Base-by-base conservation (phyloP, 2,888 invertebrate genomes). In the Ophion ventricosus region DNA sequence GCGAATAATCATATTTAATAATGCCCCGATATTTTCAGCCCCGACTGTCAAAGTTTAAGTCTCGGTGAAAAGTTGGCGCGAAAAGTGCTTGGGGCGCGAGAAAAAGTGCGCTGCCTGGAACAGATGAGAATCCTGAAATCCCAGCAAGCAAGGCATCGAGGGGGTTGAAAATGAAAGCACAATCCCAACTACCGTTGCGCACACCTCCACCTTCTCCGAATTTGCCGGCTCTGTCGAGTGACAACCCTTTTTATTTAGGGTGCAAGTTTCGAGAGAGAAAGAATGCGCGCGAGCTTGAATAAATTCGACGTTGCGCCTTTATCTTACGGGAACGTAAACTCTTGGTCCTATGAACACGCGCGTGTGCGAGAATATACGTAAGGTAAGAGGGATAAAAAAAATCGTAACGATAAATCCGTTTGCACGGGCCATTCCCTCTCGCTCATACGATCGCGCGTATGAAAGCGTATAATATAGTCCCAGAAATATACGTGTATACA, bases 231-330 rank as follows among this genome's bases (percentile, higher is more conserved):
- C 77, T 49, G 63, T 77, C 84, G 89, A 89, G 90, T 89, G 92
- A 92, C 89, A 93, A 93, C 92, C 92, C 92, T 92, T 93, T 93
- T 93, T 92, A 93, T 93, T 93, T 93, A 92, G 91, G 90, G 90
- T 88, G 88, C 88, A 91, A 92, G 90, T 92, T 92, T 88, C 80
- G 81, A 82, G 85, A 86, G 84, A 88, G 81, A 82, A 85, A 86
- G 84, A 88, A 5, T 35, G 88, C 35, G 59, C 29, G 72, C 80
- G 81, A 83, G 90, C 87, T 88, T 89, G 91, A 91, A 91, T 92
- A 92, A 92, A 93, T 93, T 90, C 91, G 91, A 93, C 92, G 92
- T 92, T 89, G 89, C 89, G 88, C 86, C 86, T 76, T 70, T 85
- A 70, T 56, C 85, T 79, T 82, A 23, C 70, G 66, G 80, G 82